Percentiles rank a stretch among this genome's conserved stretches.
Conservation (phyloP, 2,113 vertebrate genomes). For the Labrus mixtus region DNA sequence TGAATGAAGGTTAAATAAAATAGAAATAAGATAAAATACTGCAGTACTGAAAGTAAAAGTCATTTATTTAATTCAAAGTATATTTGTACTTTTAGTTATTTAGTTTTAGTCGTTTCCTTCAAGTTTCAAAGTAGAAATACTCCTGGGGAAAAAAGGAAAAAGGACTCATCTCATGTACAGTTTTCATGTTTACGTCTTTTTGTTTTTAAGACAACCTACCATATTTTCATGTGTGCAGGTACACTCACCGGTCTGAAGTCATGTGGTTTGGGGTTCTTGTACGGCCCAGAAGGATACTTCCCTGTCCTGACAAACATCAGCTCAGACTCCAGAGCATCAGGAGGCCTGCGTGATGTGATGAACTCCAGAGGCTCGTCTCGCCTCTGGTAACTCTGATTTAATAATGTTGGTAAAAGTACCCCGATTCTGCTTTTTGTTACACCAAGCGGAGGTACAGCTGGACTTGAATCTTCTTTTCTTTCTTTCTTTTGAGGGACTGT, state of each 20-base stretch:
- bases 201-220: background rate
- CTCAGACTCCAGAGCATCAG: slow-evolving; percentile 66
- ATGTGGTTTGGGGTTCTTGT: slow-evolving; percentile 77
- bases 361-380: slow-evolving; percentile 56
- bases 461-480: slow-evolving; percentile 7
- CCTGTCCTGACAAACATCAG: slow-evolving; percentile 76
- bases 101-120: no score
- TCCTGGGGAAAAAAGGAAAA: no score
- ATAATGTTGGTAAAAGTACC: slow-evolving; percentile 22
- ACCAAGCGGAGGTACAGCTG: background rate
- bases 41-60: no score
- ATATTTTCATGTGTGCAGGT: background rate
- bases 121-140: no score
- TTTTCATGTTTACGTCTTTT: background rate
- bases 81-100: no score
- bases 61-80: no score
- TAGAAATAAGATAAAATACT: no score
- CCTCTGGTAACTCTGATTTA: slow-evolving; percentile 27
- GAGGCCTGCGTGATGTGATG: slow-evolving; percentile 59
- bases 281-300: slow-evolving; percentile 60
- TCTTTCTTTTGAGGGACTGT: slow-evolving; percentile 41
- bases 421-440: slow-evolving; percentile 25
- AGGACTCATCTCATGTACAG: no score
- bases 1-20: no score
- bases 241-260: slow-evolving; percentile 79